A percentile compares a stretch with the other conserved stretches of the same genome.
Evolutionary conservation across 2,888 invertebrate genomes (phyloP).

Genomic region (Gastracanthus pulcherrimus): DNA sequence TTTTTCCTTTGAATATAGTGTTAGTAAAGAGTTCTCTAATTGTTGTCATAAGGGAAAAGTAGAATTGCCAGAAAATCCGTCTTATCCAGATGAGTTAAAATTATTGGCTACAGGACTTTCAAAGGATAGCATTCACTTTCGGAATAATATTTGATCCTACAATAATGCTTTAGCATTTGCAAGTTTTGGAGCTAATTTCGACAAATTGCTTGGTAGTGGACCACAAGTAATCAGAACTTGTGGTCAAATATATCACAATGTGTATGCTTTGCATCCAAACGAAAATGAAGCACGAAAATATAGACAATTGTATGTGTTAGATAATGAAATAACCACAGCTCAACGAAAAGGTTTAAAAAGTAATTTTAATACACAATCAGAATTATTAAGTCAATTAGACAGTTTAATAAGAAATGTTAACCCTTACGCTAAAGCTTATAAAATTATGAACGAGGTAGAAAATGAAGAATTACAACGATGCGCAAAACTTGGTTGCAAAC

Average conservation of each 20-base stretch:
- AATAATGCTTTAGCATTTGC: constrained; percentile 37
- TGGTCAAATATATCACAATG: constrained; percentile 26
- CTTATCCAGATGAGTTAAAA: constrained; percentile 28
- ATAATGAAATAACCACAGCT: constrained; percentile 14
- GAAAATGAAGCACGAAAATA: constrained; percentile 11
- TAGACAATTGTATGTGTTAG: no score
- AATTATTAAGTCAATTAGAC: constrained; percentile 14
- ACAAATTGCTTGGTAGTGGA: not conserved
- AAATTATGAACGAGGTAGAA: constrained; percentile 52
- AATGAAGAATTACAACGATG: constrained; percentile 6
- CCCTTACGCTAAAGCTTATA: constrained; percentile 12
- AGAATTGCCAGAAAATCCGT: constrained; percentile 7
- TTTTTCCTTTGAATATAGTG: constrained; percentile 11
- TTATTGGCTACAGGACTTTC: constrained; percentile 3
- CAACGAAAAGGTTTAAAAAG: not conserved
- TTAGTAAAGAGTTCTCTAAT: not conserved
- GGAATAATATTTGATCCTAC: not conserved
- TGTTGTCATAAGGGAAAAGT: constrained; percentile 50
- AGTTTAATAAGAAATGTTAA: not conserved
- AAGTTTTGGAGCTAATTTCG: constrained; percentile 21
- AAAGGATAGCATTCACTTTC: not conserved
- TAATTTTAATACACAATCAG: constrained; percentile 6
- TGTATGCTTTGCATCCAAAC: constrained; percentile 24
- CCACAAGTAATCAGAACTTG: constrained; percentile 1
- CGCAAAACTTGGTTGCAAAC: not conserved